Base-by-base conservation (phyloP, 2,888 invertebrate genomes). In the Ischnus inquisitorius region DNA sequence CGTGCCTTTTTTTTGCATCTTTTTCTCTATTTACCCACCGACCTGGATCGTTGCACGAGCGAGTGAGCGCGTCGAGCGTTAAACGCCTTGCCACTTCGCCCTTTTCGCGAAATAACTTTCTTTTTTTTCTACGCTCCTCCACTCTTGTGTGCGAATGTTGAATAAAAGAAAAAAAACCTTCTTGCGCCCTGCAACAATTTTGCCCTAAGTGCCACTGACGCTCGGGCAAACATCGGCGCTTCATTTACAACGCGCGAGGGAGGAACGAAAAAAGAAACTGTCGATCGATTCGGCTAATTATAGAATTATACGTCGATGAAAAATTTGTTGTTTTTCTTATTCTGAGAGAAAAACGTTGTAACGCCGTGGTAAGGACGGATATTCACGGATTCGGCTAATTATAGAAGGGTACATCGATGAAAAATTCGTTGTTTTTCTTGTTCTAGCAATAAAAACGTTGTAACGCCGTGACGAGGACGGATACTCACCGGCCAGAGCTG, bases 401-500 rank as follows among this genome's bases (percentile, higher is more conserved):
- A 69, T 54, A 64, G 62, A 51, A 69, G 48, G 12, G 48, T 3
- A 25, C 16, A 34, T 60, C 60, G 22, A 71, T 34, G 19, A 22
- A 46, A 34, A 51, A 74, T 41, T 65, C 10, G 67, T 72, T 46
- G 14, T 57, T 67, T 14, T 1, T 22, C 16, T 3, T 3, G 19
- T 57, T 12, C 8, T 3, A n/a, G 2, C 10, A 14, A 14, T 25
- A 64, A 77, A 62, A 34, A 14, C 19, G 43, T 28, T 19, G 25
- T 14, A 16, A 46, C 64, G 12, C 25, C 22, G 57, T 67, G 22
- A 16, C 46, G 48, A 82, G 10, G 19, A 19, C 34, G 19, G 51
- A 74, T 64, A 93, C 94, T 93, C 91, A 97, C 97, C 96, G 94
- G 96, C 96, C 34, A 97, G 94, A 14, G 97, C 97, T 19, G 95